Conservation (phyloP, 2,888 invertebrate species). For the Hololepta plana region DNA sequence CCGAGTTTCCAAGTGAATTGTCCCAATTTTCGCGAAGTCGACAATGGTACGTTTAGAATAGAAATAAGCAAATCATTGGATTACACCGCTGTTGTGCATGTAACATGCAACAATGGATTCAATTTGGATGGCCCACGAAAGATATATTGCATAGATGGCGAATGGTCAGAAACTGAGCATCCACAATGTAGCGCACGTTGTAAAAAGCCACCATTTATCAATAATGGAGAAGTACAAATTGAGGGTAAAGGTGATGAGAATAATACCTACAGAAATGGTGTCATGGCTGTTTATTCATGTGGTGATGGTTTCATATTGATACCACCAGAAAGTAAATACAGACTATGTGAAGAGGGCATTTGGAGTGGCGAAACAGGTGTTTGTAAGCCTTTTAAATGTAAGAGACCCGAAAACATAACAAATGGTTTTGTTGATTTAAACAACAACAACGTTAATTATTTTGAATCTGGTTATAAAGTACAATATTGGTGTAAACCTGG, state of each 20-base stretch:
- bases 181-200: conserved; percentile 20
- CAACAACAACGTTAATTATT: too few species aligned
- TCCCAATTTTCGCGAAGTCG: conserved; percentile 15
- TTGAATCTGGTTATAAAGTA: too few species aligned
- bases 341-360: conserved; percentile 25
- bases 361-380: conserved; percentile 25
- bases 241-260: conserved; percentile 13
- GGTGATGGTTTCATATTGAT: conserved; percentile 17
- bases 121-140: conserved; percentile 22
- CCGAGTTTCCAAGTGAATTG: conserved; percentile 12
- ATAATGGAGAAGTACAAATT: conserved; percentile 18
- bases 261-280: conserved; percentile 15
- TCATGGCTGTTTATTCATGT: conserved; percentile 22
- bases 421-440: too few species aligned
- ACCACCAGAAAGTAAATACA: conserved; percentile 20
- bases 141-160: conserved; percentile 20
- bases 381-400: too few species aligned
- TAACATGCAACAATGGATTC: conserved; percentile 20
- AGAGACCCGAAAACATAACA: conserved; percentile 16
- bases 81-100: conserved; percentile 9
- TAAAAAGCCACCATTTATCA: conserved; percentile 19
- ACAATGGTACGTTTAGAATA: conserved; percentile 13
- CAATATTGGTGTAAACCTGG: too few species aligned
- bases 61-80: conserved; percentile 7
- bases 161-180: conserved; percentile 17